Conservation (phyloP, 2,113 vertebrate genomes). For the Australoheros scitulus region DNA sequence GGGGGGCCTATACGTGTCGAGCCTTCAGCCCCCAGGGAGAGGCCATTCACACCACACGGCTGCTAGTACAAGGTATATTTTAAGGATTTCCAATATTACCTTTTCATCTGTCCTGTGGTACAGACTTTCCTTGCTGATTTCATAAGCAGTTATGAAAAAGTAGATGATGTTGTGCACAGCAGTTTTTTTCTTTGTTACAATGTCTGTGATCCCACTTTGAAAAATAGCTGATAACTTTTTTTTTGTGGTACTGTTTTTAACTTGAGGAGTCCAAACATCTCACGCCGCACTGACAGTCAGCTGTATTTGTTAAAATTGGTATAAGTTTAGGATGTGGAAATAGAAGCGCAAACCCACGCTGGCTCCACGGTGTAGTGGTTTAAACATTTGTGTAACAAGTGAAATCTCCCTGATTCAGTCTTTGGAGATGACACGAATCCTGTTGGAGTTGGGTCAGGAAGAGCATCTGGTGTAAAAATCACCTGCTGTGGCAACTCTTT, state of each 20-base stretch:
- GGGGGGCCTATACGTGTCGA: constrained; percentile 94
- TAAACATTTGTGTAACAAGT: neutral
- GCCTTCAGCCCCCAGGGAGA: constrained; percentile 97
- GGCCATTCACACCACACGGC: constrained; percentile 93
- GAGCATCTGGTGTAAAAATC: neutral
- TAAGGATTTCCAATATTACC: neutral
- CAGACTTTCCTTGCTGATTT: neutral
- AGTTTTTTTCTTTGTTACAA: neutral
- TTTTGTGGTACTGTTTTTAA: neutral
- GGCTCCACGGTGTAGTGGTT: neutral
- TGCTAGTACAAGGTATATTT: constrained; percentile 93
- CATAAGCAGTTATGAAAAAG: neutral
- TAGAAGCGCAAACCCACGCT: neutral
- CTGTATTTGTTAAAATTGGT: neutral
- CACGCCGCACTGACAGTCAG: neutral
- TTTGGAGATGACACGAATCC: neutral
- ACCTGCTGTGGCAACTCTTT: neutral
- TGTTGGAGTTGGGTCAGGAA: neutral
- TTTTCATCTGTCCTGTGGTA: neutral
- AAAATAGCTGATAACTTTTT: no score
- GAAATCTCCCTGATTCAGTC: neutral
- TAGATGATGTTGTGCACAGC: no score
- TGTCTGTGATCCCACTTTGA: no score
- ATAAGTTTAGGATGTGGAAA: neutral
- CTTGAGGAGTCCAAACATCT: neutral